Conservation (phyloP, 2,113 vertebrate genomes). For the Guaruba guarouba region DNA sequence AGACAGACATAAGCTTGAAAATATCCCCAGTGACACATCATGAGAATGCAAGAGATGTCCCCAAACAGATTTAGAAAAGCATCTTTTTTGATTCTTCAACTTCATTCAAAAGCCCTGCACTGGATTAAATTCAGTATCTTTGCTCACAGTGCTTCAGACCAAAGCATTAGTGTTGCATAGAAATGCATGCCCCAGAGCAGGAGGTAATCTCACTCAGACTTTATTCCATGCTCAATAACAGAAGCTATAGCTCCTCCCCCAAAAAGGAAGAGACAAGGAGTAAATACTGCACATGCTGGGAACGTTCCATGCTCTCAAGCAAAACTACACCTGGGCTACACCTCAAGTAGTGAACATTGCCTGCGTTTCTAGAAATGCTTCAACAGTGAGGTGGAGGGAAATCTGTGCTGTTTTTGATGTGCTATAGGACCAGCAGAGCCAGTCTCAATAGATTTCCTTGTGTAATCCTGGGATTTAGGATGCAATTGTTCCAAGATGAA, state of each 20-base stretch:
- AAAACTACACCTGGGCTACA: not conserved
- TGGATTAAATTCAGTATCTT: not conserved
- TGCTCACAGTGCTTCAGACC: conserved; percentile 35
- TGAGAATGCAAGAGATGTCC: not conserved
- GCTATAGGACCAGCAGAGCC: not conserved
- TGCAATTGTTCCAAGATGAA: not conserved
- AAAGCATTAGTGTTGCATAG: not conserved
- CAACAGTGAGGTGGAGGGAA: not conserved
- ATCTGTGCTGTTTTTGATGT: not conserved
- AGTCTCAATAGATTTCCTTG: not conserved
- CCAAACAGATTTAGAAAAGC: not conserved
- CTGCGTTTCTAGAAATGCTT: not conserved
- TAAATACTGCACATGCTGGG: not conserved
- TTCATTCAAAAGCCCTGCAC: not conserved
- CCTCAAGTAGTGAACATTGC: not conserved
- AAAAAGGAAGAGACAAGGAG: not conserved
- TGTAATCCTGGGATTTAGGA: not conserved
- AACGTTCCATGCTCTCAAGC: not conserved
- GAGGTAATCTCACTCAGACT: not conserved
- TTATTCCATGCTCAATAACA: not conserved
- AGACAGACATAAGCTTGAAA: not conserved
- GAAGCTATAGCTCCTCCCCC: not conserved
- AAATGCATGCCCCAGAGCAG: not conserved
- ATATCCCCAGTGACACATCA: not conserved
- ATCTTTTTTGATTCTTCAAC: not conserved